Percentiles rank a stretch among this genome's conserved stretches.
Evolutionary conservation across 2,888 invertebrate genomes (phyloP).

Genomic region (Tridacna crocea): DNA sequence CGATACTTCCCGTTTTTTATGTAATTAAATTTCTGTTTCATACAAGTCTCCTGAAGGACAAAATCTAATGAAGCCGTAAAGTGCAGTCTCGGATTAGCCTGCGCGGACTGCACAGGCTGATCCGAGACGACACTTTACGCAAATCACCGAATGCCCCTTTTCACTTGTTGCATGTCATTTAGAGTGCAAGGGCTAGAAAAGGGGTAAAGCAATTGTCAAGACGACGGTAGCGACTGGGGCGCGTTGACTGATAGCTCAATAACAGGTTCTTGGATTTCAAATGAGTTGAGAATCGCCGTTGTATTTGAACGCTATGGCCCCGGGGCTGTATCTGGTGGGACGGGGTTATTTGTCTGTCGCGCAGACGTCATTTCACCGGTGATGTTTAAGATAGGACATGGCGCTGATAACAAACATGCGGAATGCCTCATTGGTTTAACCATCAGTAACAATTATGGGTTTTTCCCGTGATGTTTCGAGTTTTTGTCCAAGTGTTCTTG

Average conservation of each 20-base stretch:
- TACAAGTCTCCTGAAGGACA: too few relatives aligned
- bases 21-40: too few relatives aligned
- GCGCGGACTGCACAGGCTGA: too few relatives aligned
- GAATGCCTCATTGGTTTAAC: conserved; percentile 2
- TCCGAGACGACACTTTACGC: too few relatives aligned
- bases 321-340: not conserved
- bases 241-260: conserved; percentile 10
- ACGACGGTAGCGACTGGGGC: not conserved
- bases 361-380: conserved; percentile 3
- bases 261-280: conserved; percentile 22
- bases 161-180: too few relatives aligned
- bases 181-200: too few relatives aligned
- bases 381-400: conserved; percentile 4
- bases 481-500: too few relatives aligned
- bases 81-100: too few relatives aligned
- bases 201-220: not conserved
- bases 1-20: too few relatives aligned
- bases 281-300: conserved; percentile 5
- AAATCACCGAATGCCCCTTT: too few relatives aligned
- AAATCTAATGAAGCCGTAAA: too few relatives aligned
- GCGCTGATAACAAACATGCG: conserved; percentile 19
- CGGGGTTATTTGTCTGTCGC: conserved; percentile 2
- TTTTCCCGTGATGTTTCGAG: not conserved
- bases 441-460: not conserved
- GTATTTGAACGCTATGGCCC: conserved; percentile 21